Percentiles rank a stretch among this genome's conserved stretches.
Conservation (phyloP, 1,140 invertebrate species). For the Berghia stephanieae region DNA sequence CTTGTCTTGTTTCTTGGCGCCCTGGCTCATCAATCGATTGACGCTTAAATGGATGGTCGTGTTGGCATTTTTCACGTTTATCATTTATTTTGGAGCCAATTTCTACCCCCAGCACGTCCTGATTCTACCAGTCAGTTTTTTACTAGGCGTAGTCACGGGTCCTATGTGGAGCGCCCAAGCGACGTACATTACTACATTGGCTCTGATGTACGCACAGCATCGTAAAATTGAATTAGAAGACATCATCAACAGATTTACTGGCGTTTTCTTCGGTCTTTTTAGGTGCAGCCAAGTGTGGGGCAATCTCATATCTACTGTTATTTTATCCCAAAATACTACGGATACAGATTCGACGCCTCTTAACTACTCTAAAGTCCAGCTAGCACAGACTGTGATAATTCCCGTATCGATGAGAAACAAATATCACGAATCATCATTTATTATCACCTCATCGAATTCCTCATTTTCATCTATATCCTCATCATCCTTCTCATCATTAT, state of each 20-base stretch:
- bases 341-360: no score
- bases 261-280: constrained; percentile 61
- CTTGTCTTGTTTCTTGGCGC: constrained; percentile 61
- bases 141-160: constrained; percentile 56
- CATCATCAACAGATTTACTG: constrained; percentile 61
- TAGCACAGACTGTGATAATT: no score
- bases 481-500: not conserved
- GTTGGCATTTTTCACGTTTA: constrained; percentile 53
- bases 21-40: constrained; percentile 59
- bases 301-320: constrained; percentile 59
- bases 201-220: constrained; percentile 57
- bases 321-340: constrained; percentile 52
- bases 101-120: constrained; percentile 58
- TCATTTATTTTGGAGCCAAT: constrained; percentile 61
- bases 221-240: constrained; percentile 46
- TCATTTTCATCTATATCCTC: not conserved
- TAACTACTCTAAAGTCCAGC: no score
- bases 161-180: constrained; percentile 64
- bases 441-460: no score
- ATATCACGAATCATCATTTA: no score
- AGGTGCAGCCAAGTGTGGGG: constrained; percentile 63
- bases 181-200: constrained; percentile 60
- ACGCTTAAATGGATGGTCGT: constrained; percentile 64
- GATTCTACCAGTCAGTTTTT: constrained; percentile 52
- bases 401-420: no score